Evolutionary conservation across 2,888 invertebrate genomes (phyloP), one percentile per base, ranked within the genome.

Genomic region (Psococerastis gibbosa): DNA sequence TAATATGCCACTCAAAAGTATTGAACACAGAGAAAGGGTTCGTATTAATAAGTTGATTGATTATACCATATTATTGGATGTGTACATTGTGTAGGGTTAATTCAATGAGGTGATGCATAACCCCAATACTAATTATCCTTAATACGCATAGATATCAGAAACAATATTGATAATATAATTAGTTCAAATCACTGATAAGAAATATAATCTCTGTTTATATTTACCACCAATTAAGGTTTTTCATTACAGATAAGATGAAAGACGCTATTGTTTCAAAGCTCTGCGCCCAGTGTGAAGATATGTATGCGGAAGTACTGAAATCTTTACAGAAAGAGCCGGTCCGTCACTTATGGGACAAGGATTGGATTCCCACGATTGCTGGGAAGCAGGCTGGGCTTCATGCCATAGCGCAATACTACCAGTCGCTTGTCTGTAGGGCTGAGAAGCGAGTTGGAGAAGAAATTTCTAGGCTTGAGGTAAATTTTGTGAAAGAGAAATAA

Each of bases 181-280:
- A 41, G n/a, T n/a, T n/a, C n/a, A n/a, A n/a, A n/a, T n/a, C n/a
- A n/a, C n/a, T n/a, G n/a, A 41, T 11, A 23, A 8, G 8, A 42
- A 6, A 4, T 15, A 23, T 33, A 9, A 35, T 33, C 4, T 22
- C 35, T 43, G 44, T 42, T 20, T 31, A 47, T 38, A 45, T 46
- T n/a, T 16, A 9, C 35, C 43, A 15, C 20, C 15, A 42, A 15
- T 42, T 41, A 27, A n/a, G 35, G 16, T 49, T 60, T 31, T 8
- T 46, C 8, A 42, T 55, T 60, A 43, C 62, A 81, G 91, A 94
- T 62, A 78, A 78, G 53, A 95, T 95, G 94, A 98, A 95, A 62
- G 88, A 92, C 57, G 73, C 72, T 46, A 77, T 91, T 54, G 73
- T 94, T 52, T 92, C 94, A 8, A 94, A 87, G 66, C 69, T 98